Base-by-base conservation (phyloP, 2,888 invertebrate species). In the Villa cingulata region DNA sequence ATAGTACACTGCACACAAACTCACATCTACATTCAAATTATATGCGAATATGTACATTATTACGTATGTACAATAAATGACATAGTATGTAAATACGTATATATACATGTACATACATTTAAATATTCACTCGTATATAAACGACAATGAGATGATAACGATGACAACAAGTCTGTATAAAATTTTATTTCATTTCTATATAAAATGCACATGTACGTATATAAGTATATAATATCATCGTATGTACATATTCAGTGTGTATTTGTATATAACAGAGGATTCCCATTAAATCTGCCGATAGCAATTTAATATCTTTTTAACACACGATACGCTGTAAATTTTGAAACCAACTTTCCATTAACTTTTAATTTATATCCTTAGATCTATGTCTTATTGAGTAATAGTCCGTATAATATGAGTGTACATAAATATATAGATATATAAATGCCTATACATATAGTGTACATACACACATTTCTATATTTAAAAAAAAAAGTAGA, bases 361-460 rank as follows among this genome's bases (percentile, higher is more conserved):
- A 60, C 51, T 52, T 52, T 52, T 52, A 52, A 52, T 52, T 52
- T 48, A 49, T 51, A 51, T 47, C 51, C 48, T 43, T 43, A 46
- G 43, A 48, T 39, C 34, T 42, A 62, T 62, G 62, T 62, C 54
- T 58, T 49, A 46, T 45, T 51, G 48, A 50, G 37, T 44, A 49
- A 46, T 53, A 41, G 50, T 20, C 20, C 20, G 39, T 36, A 43
- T 23, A 23, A 23, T 23, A 23, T 23, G 7, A 23, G 7, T 7
- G 23, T 23, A 23, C 23, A 7, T 23, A 7, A 6, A 23, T 23
- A 23, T 23, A 23, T 23, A 23, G 23, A 6, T 23, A 23, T n/a
- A n/a, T n/a, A n/a, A n/a, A n/a, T n/a, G n/a, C n/a, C n/a, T n/a
- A n/a, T n/a, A n/a, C n/a, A n/a, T n/a, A n/a, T n/a, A n/a, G n/a